These are phyloP conservation scores for Zaprionus lineosus DNA, from an alignment of 2,888 invertebrate genomes.

Conservation along the genomic window DNA sequence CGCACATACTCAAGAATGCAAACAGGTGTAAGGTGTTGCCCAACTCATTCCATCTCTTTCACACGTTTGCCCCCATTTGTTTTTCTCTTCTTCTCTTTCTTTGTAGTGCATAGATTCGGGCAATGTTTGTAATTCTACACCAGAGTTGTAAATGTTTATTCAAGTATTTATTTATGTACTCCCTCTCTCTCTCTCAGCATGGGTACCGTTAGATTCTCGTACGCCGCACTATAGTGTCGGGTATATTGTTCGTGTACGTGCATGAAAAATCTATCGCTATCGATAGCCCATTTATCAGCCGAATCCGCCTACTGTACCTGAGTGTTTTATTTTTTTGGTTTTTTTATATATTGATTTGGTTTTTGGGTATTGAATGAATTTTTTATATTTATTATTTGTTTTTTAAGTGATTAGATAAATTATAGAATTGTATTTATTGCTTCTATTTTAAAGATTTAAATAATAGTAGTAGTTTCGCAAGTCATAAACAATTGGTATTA, in stretches of 20 bases:
- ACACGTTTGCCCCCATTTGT: not conserved
- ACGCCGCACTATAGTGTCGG: no score
- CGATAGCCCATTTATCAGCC: no score
- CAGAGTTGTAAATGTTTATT: constrained; percentile 74
- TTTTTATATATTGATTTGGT: no score
- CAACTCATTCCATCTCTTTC: constrained; percentile 5
- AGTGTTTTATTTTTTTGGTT: constrained; percentile 34
- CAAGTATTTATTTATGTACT: constrained; percentile 77
- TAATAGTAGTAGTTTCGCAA: no score
- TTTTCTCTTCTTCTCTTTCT: not conserved
- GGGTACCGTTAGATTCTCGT: not conserved
- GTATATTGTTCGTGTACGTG: constrained; percentile 25
- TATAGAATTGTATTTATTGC: no score
- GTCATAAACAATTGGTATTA: no score
- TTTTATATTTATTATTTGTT: no score
- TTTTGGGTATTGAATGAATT: no score
- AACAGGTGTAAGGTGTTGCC: constrained; percentile 61
- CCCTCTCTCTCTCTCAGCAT: constrained; percentile 10
- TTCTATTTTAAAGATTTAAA: no score
- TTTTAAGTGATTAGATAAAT: no score
- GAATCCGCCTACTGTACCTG: no score
- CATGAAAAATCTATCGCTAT: no score
- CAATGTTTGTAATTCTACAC: constrained; percentile 70
- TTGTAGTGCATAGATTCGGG: constrained; percentile 69
- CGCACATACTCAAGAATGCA: constrained; percentile 34